Base-by-base conservation (phyloP, 2,797 vertebrate genomes). In the Lindbergichthys nudifrons region DNA sequence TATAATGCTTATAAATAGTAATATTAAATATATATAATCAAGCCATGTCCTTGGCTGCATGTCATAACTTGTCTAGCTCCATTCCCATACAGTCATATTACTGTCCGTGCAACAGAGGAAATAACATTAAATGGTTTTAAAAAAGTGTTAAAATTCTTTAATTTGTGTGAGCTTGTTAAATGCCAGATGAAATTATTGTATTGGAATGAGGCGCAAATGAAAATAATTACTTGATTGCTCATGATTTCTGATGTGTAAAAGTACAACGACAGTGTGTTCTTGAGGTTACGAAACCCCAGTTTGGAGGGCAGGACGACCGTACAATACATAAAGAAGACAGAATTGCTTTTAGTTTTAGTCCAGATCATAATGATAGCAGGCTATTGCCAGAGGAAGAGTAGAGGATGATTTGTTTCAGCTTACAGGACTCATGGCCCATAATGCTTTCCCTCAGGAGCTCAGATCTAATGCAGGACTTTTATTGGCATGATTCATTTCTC, bases 401-500 rank as follows among this genome's bases (percentile, higher is more conserved):
- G 39, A 48, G 56, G 76, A 82, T 85, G 85, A 90, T 89, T 87
- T 88, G 88, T 89, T 84, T 79, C 65, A 66, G 52, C 81, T 77
- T 77, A 69, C 70, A 70, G 74, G 82, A 87, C 84, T 85, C 74
- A 56, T 81, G 77, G 77, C 82, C 81, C 74, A 83, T 90, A 86
- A 89, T 84, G 80, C 81, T 67, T 82, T 84, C 74, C 86, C 81
- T 9, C 45, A 80, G 82, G 87, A 84, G 77, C 76, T 79, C 41
- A 73, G 65, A 84, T 85, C 77, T 87, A 78, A 80, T 82, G 79
- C 70, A 80, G 68, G 76, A 87, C 75, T 79, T 88, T 88, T 86
- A 89, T 87, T 84, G 82, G 81, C 75, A 56, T 85, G 87, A 88
- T 85, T 82, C 46, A 82, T 90, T 86, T 65, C 67, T 77, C 61